Evolutionary conservation across 1,140 invertebrate species (phyloP), one percentile per base, ranked within the genome.

Genomic region (Drosophila nasuta): DNA sequence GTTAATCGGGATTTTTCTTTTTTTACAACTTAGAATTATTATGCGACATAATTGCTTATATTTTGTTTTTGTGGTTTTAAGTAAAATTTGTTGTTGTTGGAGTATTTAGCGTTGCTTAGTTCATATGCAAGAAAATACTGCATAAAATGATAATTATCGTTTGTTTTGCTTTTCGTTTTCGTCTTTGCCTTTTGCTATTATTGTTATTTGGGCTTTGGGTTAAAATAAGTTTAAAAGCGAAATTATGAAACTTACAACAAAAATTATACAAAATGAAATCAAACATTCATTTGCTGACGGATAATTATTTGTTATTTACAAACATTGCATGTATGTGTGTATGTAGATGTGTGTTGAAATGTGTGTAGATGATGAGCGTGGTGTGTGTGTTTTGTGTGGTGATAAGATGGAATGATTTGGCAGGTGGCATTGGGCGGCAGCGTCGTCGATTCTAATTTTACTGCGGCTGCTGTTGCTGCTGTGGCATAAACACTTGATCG

Each of bases 51-150:
- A 54, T 67, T 35, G 35, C 45, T 64, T 38, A 45, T 66, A 48
- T 60, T 69, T 54, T 52, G 28, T 54, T 25, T 66, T 13, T 48
- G 17, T 49, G 56, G 13, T 67, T 25, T 51, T 69, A 66, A 46
- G 59, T 71, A 28, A 74, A 62, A 43, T 63, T 25, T 33, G 10
- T 68, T 38, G 33, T n/a, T 38, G 35, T 13, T 13, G 28, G 72
- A 75, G 72, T 75, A 75, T 75, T 71, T 77, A 51, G 54, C 49
- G 56, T 79, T 68, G 49, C 77, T 65, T 62, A 54, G 45, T 77
- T 60, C 66, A 54, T 76, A 89, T 88, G 81, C 85, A 89, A 89
- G 85, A 89, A 89, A 89, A 89, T 90, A 89, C 81, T 81, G 85
- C 85, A 89, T 89, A 72, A 56, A 66, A 66, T 68, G 49, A 51